Conservation (phyloP, 2,888 invertebrate genomes). For the Yponomeuta cagnagella region DNA sequence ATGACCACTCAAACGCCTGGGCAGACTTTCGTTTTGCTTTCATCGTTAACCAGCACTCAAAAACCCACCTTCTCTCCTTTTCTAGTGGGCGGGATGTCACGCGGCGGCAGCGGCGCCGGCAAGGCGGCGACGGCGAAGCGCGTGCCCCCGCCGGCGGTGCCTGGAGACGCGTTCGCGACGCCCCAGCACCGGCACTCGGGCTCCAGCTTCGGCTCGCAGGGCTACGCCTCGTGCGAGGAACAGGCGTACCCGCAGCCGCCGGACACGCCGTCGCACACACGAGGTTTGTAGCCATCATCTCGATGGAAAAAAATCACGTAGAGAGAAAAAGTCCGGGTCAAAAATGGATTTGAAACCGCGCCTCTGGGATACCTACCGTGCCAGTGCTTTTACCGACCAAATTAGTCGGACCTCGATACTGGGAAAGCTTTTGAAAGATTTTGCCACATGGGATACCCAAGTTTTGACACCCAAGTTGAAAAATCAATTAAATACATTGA, state of each 20-base stretch:
- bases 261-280: slow-evolving; percentile 75
- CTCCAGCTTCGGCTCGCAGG: slow-evolving; percentile 85
- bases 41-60: not conserved
- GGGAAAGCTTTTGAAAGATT: no score
- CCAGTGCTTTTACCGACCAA: no score
- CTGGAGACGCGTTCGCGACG: slow-evolving; percentile 80
- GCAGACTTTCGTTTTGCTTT: no score
- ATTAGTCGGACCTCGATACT: no score
- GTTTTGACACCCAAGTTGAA: no score
- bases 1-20: no score
- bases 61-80: slow-evolving; percentile 38
- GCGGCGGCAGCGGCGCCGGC: slow-evolving; percentile 82
- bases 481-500: no score
- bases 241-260: slow-evolving; percentile 80
- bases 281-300: slow-evolving; percentile 42
- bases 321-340: no score
- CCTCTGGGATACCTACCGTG: no score
- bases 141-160: slow-evolving; percentile 92
- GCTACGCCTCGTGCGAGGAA: slow-evolving; percentile 86
- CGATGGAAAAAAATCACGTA: no score
- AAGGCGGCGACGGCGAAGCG: slow-evolving; percentile 90
- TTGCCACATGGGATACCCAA: no score
- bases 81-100: slow-evolving; percentile 92
- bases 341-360: no score
- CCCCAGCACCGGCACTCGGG: slow-evolving; percentile 84